Evolutionary conservation across 1,140 invertebrate genomes (phyloP).

Genomic region (Aporrectodea caliginosa): DNA sequence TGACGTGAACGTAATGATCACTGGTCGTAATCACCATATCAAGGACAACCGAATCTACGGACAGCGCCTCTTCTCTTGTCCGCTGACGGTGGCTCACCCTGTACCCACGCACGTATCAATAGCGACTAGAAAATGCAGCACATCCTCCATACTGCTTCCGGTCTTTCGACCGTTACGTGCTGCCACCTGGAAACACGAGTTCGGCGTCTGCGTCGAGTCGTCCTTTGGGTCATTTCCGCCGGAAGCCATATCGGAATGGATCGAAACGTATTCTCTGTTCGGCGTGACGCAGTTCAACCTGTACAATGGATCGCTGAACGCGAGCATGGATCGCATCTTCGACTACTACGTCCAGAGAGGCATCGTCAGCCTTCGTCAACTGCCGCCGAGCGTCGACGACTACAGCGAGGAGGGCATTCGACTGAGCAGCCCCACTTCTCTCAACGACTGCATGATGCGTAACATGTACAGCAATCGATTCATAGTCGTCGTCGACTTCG

Average conservation of each 20-base stretch:
- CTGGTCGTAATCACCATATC: conserved; percentile 18
- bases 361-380: conserved; percentile 1
- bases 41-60: conserved; percentile 8
- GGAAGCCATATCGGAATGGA: conserved; percentile 17
- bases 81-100: neutral
- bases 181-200: conserved; percentile 7
- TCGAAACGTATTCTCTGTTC: conserved; percentile 3
- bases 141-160: neutral
- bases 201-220: conserved; percentile 14
- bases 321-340: neutral
- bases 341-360: conserved; percentile 2
- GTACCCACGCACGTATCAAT: conserved; percentile 11
- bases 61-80: conserved; percentile 16
- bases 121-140: neutral
- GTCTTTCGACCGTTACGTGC: conserved; percentile 2
- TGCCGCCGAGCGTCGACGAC: conserved; percentile 14
- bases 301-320: conserved; percentile 11
- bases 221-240: neutral
- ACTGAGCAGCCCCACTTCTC: conserved; percentile 19
- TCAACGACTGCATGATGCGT: conserved; percentile 88
- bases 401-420: conserved; percentile 35
- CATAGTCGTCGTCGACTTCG: conserved; percentile 78
- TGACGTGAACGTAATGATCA: neutral
- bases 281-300: conserved; percentile 19
- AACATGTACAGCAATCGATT: conserved; percentile 79